Evolutionary conservation across 2,797 vertebrate genomes (phyloP), one percentile per base, ranked within the genome.

Genomic region (Acrocephalus scirpaceus): DNA sequence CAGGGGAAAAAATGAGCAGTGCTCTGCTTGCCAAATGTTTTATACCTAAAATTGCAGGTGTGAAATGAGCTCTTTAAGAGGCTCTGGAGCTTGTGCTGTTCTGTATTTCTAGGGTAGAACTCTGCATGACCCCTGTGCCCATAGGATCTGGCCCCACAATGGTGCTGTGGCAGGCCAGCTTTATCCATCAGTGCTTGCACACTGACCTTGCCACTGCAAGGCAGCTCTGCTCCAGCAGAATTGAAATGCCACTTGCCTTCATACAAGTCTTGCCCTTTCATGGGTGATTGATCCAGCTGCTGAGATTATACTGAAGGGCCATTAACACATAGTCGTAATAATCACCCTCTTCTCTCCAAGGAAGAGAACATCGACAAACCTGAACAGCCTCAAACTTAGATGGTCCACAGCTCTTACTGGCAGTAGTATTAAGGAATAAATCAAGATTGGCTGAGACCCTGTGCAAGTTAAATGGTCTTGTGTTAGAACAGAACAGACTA

Each of bases 101-200:
- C 10, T 29, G 23, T 36, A 3, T 75, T 93, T 71, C 25, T 44
- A 18, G 64, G 45, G 47, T 40, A 44, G 72, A 91, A 2, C 48
- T 15, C 70, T 71, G 53, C 9, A 0, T 48, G 40, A 38, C 11
- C 51, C 13, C 48, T 61, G 27, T 58, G 62, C 56, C 8, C 7
- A 0, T 12, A 44, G 16, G 1, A 2, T 34, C 29, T 60, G 64
- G 18, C 32, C 61, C 45, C 51, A 14, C 32, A 13, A 1, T 25
- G 14, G n/a, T 45, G 50, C 13, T 51, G n/a, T 34, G 34, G 16
- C n/a, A 53, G 71, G 18, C 67, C 45, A 79, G 56, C 51, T 69
- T 66, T 38, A 2, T 51, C 53, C 74, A 16, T 6, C 42, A 60
- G 48, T 21, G 19, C 50, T 27, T 47, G 23, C 54, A 38, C 72